A percentile compares a stretch with the other conserved stretches of the same genome.
Conservation (phyloP, 92 coral and sea anemone species). For the Epizoanthus stellaris region DNA sequence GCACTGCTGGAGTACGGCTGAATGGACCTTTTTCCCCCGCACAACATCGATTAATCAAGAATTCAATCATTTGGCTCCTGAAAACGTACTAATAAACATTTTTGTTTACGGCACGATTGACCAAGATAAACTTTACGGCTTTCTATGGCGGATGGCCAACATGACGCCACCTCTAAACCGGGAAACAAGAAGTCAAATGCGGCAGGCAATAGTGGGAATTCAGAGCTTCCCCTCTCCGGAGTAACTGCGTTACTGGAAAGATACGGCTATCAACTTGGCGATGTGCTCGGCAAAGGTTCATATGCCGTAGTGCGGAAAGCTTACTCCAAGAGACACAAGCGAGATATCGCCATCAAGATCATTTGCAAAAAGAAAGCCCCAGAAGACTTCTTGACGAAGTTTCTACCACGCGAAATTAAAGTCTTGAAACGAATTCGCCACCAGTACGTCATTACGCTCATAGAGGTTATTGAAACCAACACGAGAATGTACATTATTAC, state of each 20-base stretch:
- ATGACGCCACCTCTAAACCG: constrained; percentile 23
- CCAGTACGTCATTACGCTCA: constrained; percentile 78
- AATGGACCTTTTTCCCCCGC: neutral
- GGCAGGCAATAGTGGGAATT: constrained; percentile 4
- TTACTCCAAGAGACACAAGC: constrained; percentile 88
- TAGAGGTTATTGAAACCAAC: constrained; percentile 97
- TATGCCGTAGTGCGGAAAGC: constrained; percentile 97
- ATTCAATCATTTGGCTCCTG: neutral
- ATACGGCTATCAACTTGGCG: constrained; percentile 95
- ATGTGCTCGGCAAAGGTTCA: constrained; percentile 95
- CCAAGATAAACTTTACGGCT: neutral
- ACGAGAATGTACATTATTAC: constrained; percentile 98
- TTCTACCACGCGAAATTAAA: constrained; percentile 95
- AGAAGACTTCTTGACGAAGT: constrained; percentile 92
- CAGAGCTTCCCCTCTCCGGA: constrained; percentile 72
- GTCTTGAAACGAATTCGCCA: constrained; percentile 89
- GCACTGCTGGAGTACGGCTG: neutral
- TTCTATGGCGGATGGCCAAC: constrained; percentile 40
- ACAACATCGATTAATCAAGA: neutral
- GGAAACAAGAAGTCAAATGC: constrained; percentile 41
- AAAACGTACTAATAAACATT: neutral
- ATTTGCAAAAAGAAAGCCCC: constrained; percentile 99
- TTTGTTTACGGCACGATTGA: neutral
- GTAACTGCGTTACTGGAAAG: constrained; percentile 90
- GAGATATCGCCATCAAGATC: constrained; percentile 92